Base-by-base conservation (phyloP, 2,797 vertebrate species). In the Coilia nasus region DNA sequence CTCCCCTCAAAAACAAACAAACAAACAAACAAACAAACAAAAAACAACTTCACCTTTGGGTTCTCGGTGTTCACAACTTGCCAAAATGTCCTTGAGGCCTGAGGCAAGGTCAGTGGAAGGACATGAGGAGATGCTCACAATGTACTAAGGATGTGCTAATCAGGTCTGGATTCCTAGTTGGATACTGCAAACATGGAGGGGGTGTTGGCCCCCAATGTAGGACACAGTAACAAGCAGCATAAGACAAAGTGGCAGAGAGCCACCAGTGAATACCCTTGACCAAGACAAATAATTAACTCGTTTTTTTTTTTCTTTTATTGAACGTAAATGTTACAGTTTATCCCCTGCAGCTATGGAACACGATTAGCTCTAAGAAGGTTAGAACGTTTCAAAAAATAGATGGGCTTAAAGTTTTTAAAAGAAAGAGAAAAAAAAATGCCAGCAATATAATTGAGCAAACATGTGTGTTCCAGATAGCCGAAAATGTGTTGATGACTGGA, bases 291-390 rank as follows among this genome's bases (percentile, higher is more conserved):
- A 89, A 88, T 89, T 89, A 89, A 88, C 85, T 85, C 85, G 75
- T 88, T 88, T 87, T 89, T 86, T 81, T 19, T 46, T 41, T 5
- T 54, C 14, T 1, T 54, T 54, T 59, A 35, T 28, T 1, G 6
- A 87, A 85, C 84, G 60, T 54, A 83, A 89, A 86, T 89, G 87
- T 90, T 91, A 92, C 90, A 92, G 90, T 92, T 92, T 90, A 59
- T 92, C 88, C 94, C 93, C 93, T 86, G 87, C 84, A 93, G 94
- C 93, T 0, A 25, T 78, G 84, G 91, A 91, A 92, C 88, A 86
- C 59, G 92, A 94, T 94, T 94, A 94, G 90, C 90, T 88, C 71
- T 9, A 87, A 90, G 85, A 89, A 87, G 89, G 87, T 88, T 90
- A 90, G 85, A 87, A 88, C 85, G 84, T 85, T 88, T 56, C 60